Evolutionary conservation across 2,113 vertebrate genomes (phyloP).

Genomic region (Polypterus senegalus): DNA sequence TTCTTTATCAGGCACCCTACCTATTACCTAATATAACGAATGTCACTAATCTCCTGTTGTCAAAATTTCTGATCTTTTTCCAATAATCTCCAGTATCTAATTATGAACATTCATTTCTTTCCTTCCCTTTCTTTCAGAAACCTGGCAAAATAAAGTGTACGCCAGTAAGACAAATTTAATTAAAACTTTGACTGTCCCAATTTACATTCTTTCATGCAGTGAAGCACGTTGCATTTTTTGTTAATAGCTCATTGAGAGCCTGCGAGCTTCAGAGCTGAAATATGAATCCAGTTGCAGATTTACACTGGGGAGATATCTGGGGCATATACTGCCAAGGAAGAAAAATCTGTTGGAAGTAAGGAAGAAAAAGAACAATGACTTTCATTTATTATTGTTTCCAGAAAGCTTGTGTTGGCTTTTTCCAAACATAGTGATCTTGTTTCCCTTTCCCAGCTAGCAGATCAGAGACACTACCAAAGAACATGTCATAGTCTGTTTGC

Average conservation of each 20-base stretch:
- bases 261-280: constrained; percentile 9
- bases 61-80: too few species aligned
- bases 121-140: too few species aligned
- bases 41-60: too few species aligned
- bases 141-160: too few species aligned
- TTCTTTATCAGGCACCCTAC: too few species aligned
- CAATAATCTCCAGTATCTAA: too few species aligned
- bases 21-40: too few species aligned
- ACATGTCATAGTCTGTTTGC: too few species aligned
- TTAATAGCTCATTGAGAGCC: constrained; percentile 19
- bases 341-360: neutral
- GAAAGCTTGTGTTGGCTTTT: constrained; percentile 19
- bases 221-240: constrained; percentile 1
- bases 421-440: constrained; percentile 18
- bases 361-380: constrained; percentile 17
- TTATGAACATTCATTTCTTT: too few species aligned
- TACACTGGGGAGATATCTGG: neutral
- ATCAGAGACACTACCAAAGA: too few species aligned
- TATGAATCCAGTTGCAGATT: constrained; percentile 10
- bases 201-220: constrained; percentile 13
- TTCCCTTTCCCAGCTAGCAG: constrained; percentile 6
- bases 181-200: constrained; percentile 20
- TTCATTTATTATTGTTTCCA: constrained; percentile 23
- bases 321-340: neutral
- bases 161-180: constrained; percentile 21